Evolutionary conservation across 2,797 vertebrate genomes (phyloP), one percentile per base, ranked within the genome.

Genomic region (Thunnus albacares): DNA sequence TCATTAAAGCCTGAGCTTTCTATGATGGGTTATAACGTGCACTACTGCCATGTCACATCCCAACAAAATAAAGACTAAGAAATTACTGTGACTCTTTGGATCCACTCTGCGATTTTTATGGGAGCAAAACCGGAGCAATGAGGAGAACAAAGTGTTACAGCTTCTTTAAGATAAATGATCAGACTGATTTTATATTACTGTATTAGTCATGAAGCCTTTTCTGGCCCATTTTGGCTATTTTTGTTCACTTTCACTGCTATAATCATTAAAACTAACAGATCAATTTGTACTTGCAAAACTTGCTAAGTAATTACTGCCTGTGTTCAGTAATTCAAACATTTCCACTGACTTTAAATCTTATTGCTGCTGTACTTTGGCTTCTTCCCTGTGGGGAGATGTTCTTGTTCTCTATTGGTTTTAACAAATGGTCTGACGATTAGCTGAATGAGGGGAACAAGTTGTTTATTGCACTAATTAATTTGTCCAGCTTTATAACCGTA

Each of bases 381-480:
- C 35, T 52, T 66, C 70, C 60, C 20, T n/a, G 5, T 47, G 41
- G 58, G 22, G 24, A 71, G 57, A 10, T 51, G 26, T 70, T 53
- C 71, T 61, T 57, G 61, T 47, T 65, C n/a, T 38, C 69, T 55
- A 49, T 2, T 60, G 17, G 6, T 56, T 69, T 52, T 3, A 67
- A 52, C 20, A 20, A 80, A 70, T 26, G 33, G 18, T 28, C 18
- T 56, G 38, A 28, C 55, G 49, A 64, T 66, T 75, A 70, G 57
- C 68, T 78, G 60, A 87, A 71, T 24, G 47, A 58, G 51, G 10
- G 38, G 55, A 64, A 64, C 72, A 70, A 33, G 41, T 45, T 73
- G 62, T 56, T 70, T 41, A 41, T 10, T 41, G 49, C 56, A 33
- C 26, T 59, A 57, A 86, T 81, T 62, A 45, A 66, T 75, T 55